phyloP scores from a whole-genome alignment of 1,140 invertebrate species.

The Drosophila ananassae region DNA sequence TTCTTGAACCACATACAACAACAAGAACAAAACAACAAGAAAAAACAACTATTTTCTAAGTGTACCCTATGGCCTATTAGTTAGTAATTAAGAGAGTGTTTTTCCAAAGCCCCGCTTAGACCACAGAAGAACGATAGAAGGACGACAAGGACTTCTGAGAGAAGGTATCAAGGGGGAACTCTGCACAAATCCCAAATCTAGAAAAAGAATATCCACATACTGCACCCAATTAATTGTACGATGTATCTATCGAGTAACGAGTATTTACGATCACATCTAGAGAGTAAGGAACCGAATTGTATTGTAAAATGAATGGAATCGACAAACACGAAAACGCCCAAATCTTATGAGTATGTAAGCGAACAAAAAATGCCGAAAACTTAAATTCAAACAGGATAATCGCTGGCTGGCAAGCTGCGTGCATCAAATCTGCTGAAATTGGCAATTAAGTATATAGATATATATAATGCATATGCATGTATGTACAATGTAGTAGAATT shows the following conservation, averaged over 20 bases:
- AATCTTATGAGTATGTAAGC: constrained; percentile 83
- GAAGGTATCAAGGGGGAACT: constrained; percentile 18
- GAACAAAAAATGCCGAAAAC: constrained; percentile 33
- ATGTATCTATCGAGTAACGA: constrained; percentile 43
- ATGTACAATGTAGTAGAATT: constrained; percentile 42
- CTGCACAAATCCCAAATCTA: constrained; percentile 59
- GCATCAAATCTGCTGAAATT: constrained; percentile 73
- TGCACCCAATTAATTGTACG: constrained; percentile 66
- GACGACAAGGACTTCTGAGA: constrained; percentile 7
- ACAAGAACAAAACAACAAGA: constrained; percentile 15
- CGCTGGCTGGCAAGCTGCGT: constrained; percentile 26
- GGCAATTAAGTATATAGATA: constrained; percentile 73
- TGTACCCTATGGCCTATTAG: constrained; percentile 77
- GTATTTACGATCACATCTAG: constrained; percentile 49
- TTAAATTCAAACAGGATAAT: constrained; percentile 50
- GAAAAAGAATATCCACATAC: constrained; percentile 46
- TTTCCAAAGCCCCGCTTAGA: constrained; percentile 60
- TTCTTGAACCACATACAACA: constrained; percentile 64
- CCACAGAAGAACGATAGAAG: constrained; percentile 15
- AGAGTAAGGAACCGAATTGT: constrained; percentile 58
- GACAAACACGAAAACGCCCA: constrained; percentile 80
- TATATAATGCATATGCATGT: constrained; percentile 22
- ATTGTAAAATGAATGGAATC: constrained; percentile 77
- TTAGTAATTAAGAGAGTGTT: constrained; percentile 44
- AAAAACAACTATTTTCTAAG: constrained; percentile 61